These are phyloP conservation scores for Stomorhina lunata DNA, from an alignment of 2,888 invertebrate species.

Conservation along the genomic window DNA sequence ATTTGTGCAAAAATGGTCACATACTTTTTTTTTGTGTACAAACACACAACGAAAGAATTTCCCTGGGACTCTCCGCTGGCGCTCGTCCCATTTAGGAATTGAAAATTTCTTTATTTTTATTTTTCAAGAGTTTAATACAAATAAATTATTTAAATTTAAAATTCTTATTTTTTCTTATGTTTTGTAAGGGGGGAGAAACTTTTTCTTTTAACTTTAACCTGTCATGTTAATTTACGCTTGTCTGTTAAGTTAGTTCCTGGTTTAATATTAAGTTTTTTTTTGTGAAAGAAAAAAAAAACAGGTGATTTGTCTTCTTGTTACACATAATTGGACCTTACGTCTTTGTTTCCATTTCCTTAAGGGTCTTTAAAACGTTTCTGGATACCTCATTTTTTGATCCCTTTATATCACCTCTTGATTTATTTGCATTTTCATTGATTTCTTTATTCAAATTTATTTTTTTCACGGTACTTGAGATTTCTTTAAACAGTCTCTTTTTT, in stretches of 20 bases:
- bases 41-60: constrained; percentile 9
- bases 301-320: constrained; percentile 60
- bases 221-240: constrained; percentile 62
- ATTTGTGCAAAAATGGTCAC: constrained; percentile 73
- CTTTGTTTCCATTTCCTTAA: constrained; percentile 20
- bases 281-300: too few species aligned
- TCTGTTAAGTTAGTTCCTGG: too few species aligned
- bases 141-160: too few species aligned
- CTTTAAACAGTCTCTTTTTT: neutral
- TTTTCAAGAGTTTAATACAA: neutral
- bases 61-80: constrained; percentile 38
- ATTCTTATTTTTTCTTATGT: neutral
- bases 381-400: constrained; percentile 9
- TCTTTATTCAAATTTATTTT: constrained; percentile 7
- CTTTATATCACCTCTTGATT: constrained; percentile 45
- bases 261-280: too few species aligned
- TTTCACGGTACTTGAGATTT: constrained; percentile 21
- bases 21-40: constrained; percentile 47
- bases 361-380: constrained; percentile 47
- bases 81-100: too few species aligned
- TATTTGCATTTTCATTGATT: constrained; percentile 51
- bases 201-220: constrained; percentile 33
- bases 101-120: constrained; percentile 11
- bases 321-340: neutral
- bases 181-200: too few species aligned